Conservation (phyloP, 2,888 invertebrate species). For the Tetragonisca angustula region DNA sequence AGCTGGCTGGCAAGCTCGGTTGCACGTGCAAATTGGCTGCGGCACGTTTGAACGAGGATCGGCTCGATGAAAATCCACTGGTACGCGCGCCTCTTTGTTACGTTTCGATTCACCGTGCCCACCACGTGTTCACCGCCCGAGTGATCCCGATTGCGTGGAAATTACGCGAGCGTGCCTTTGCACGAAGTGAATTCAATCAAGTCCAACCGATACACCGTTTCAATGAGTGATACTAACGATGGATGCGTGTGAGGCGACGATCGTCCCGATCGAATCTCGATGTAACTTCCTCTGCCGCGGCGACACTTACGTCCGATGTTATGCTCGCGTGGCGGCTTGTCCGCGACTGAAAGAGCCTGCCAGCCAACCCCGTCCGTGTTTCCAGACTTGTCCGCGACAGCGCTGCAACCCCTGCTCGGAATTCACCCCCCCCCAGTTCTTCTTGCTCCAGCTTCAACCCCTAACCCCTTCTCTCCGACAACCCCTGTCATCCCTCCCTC, state of each 20-base stretch:
- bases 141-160: too few species aligned
- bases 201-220: not conserved
- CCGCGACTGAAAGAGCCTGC: conserved; percentile 80
- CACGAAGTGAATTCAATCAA: not conserved
- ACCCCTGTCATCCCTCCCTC: not conserved
- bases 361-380: conserved; percentile 78
- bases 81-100: conserved; percentile 7
- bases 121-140: conserved; percentile 31
- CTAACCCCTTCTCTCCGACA: not conserved
- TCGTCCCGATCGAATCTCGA: not conserved
- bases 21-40: conserved; percentile 11
- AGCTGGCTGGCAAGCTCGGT: not conserved
- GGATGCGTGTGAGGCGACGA: not conserved
- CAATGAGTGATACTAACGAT: not conserved
- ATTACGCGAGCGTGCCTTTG: not conserved
- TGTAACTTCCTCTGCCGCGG: conserved; percentile 48
- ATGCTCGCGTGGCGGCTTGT: conserved; percentile 77
- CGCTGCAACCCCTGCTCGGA: conserved; percentile 70
- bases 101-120: not conserved
- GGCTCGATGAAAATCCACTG: conserved; percentile 9
- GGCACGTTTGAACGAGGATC: not conserved
- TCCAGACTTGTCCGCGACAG: conserved; percentile 76
- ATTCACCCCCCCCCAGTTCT: conserved; percentile 62
- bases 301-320: conserved; percentile 60
- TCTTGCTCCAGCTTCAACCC: conserved; percentile 29